Base-by-base conservation (phyloP, 2,888 invertebrate species). In the Drosophila longiperda region DNA sequence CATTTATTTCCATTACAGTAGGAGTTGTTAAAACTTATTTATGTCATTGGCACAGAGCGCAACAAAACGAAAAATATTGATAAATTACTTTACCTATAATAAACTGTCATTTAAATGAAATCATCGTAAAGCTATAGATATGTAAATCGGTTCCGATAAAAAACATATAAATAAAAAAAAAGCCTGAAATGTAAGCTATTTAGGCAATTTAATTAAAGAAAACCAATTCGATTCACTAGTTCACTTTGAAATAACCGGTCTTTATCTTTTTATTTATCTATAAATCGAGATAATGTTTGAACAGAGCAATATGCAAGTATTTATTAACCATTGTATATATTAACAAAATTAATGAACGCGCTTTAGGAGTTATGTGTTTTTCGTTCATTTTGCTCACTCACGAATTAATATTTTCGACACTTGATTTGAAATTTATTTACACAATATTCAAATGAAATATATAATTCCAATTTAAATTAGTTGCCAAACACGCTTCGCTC, bases 371-470 rank as follows among this genome's bases (percentile, higher is more conserved):
- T 61, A 40, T 65, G 42, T 53, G 76, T 65, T 61, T 36, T 65
- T 40, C 57, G 57, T 57, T 45, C 67, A 71, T 61, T 73, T 66
- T 66, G 66, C 55, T 53, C 66, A 66, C 50, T 34, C 45, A 54
- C 33, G 53, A 78, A 75, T 87, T 80, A 76, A 78, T 80, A 69
- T 76, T 83, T 80, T 88, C 81, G 73, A 78, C 89, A 84, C 87
- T 80, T 88, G 83, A 71, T 74, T 73, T 72, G 74, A 55, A 74
- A 77, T 82, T 62, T 85, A 66, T 82, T 83, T 87, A 82, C 85
- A 82, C 82, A 87, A 84, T 78, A 69, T 61, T 58, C 36, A 59
- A 68, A 79, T 83, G 77, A 84, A 82, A 84, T 80, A 89, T 89
- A 75, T 76, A 74, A 78, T 80, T 82, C 60, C 58, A 72, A 81